These are phyloP conservation scores for Seira ritae DNA, from an alignment of 2,888 invertebrate species.

Conservation along the genomic window DNA sequence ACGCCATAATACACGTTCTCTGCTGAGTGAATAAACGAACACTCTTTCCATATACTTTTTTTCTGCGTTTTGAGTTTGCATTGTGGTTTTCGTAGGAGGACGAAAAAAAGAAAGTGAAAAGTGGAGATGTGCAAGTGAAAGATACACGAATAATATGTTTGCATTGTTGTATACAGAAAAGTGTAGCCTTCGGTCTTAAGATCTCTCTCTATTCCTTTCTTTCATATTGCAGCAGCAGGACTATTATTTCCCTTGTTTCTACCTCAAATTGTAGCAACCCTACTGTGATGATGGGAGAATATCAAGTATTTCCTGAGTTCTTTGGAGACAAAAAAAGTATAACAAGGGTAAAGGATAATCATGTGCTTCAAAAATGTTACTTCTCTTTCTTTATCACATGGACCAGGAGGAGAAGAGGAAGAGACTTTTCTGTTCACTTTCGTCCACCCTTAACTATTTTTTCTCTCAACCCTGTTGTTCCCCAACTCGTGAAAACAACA, in stretches of 20 bases:
- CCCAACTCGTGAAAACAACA: not conserved
- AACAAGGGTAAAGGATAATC: slow-evolving; percentile 29
- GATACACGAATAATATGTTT: not conserved
- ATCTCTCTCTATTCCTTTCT: not conserved
- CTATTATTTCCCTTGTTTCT: not conserved
- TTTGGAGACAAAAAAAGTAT: slow-evolving; percentile 29
- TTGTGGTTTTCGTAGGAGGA: slow-evolving; percentile 28
- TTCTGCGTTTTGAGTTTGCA: not conserved
- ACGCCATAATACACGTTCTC: slow-evolving; percentile 11
- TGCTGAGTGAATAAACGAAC: too few species aligned
- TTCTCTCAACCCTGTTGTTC: not conserved
- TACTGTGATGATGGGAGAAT: not conserved
- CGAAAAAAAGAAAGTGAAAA: not conserved
- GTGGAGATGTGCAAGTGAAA: not conserved
- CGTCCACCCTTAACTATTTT: too few species aligned
- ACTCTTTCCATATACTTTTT: too few species aligned
- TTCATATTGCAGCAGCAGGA: too few species aligned
- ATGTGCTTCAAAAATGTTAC: slow-evolving; percentile 34
- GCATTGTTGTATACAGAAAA: slow-evolving; percentile 8
- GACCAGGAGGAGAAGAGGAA: slow-evolving; percentile 19
- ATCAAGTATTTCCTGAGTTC: slow-evolving; percentile 26
- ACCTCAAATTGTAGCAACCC: slow-evolving; percentile 3
- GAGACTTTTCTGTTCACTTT: too few species aligned
- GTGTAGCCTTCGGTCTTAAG: slow-evolving; percentile 23
- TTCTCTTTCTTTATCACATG: slow-evolving; percentile 26